phyloP scores from a whole-genome alignment of 2,888 invertebrate species.

The Elegia similella region DNA sequence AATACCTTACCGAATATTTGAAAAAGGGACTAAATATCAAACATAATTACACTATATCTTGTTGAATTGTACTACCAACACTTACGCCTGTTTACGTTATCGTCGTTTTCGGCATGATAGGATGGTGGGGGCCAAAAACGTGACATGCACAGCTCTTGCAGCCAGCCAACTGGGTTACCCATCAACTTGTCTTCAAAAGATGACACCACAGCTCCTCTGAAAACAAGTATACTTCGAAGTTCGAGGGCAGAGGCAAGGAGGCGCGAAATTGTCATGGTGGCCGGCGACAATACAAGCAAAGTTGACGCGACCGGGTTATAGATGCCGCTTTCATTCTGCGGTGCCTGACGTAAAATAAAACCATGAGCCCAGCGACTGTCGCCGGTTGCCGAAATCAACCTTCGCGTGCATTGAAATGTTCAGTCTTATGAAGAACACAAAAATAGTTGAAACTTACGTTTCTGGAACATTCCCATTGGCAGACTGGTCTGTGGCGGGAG shows the following conservation, averaged over 20 bases:
- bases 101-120: conserved; percentile 94
- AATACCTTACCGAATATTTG: background rate
- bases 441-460: conserved; percentile 55
- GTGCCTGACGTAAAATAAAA: no score
- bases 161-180: conserved; percentile 97
- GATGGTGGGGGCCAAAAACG: conserved; percentile 97
- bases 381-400: no score
- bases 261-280: no score
- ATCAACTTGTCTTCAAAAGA: conserved; percentile 90
- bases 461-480: conserved; percentile 74
- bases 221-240: conserved; percentile 34
- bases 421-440: no score
- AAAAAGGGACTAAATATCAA: no score
- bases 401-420: no score
- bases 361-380: no score
- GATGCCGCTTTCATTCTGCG: no score
- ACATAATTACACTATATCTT: no score
- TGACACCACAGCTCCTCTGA: conserved; percentile 74
- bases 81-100: conserved; percentile 78
- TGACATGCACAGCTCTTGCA: conserved; percentile 98
- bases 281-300: no score
- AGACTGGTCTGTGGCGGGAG: conserved; percentile 81
- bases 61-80: conserved; percentile 21
- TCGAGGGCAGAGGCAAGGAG: no score
- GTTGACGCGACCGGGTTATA: no score